phyloP scores from a whole-genome alignment of 2,797 vertebrate genomes.

The Microhierax caerulescens region DNA sequence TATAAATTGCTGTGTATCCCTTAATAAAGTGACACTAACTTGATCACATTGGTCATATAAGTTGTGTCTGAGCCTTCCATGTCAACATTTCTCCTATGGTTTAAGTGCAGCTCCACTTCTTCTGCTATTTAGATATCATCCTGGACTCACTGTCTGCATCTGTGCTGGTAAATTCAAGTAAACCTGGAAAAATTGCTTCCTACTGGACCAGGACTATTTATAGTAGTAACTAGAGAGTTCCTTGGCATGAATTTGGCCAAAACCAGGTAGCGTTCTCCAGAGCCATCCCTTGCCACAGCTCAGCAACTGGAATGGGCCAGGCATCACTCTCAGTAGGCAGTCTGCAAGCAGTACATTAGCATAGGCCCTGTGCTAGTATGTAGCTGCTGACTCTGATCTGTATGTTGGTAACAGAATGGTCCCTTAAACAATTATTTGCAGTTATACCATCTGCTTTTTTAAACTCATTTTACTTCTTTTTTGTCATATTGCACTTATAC shows the following conservation, averaged over 20 bases:
- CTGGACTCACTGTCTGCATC: not conserved
- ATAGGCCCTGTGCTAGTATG: accelerated
- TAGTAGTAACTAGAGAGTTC: not conserved
- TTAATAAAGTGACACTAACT: too few species aligned
- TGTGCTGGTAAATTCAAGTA: not conserved
- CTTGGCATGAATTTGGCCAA: not conserved
- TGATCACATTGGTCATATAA: too few species aligned
- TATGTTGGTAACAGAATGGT: not conserved
- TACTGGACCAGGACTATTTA: not conserved
- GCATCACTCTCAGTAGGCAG: not conserved
- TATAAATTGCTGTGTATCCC: too few species aligned
- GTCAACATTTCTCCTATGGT: not conserved
- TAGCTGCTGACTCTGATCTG: not conserved
- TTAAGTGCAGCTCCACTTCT: not conserved
- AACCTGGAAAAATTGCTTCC: not conserved
- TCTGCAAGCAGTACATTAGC: not conserved
- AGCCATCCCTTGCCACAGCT: not conserved
- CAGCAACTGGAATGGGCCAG: not conserved
- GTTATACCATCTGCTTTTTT: not conserved
- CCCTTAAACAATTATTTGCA: not conserved
- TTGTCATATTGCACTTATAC: not conserved
- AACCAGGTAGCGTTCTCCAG: not conserved
- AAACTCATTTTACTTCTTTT: not conserved
- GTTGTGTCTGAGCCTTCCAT: too few species aligned
- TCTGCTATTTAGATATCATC: not conserved